Percentiles rank a stretch among this genome's conserved stretches.
Evolutionary conservation across 2,888 invertebrate genomes (phyloP).

Genomic region (Plebejus argus): DNA sequence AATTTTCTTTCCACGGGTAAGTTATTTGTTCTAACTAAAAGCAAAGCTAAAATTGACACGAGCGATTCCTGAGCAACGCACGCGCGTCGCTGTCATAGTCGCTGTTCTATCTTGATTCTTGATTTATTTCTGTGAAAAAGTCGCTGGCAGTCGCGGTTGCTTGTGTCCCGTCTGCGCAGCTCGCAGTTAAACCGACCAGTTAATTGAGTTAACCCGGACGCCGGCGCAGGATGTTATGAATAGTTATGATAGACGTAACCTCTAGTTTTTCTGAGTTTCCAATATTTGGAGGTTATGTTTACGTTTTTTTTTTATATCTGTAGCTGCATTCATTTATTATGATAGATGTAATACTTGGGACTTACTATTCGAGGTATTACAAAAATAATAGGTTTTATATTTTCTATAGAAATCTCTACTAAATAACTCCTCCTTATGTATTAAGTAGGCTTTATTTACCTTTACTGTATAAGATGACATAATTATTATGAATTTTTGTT

Average conservation of each 20-base stretch:
- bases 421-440: no score
- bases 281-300: slow-evolving; percentile 10
- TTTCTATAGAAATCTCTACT: no score
- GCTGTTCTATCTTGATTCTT: no score
- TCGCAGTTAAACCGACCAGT: neutral
- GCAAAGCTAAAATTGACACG: no score
- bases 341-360: neutral
- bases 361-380: neutral
- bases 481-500: no score
- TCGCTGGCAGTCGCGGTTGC: neutral
- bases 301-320: neutral
- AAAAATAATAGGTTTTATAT: neutral
- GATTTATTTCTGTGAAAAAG: no score
- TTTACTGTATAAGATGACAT: no score
- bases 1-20: no score
- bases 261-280: slow-evolving; percentile 1
- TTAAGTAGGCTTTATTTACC: no score
- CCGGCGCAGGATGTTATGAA: slow-evolving; percentile 11
- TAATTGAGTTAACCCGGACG: slow-evolving; percentile 9
- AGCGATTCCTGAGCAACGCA: no score
- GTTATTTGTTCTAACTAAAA: no score
- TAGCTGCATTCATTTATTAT: neutral
- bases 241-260: slow-evolving; percentile 10
- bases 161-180: neutral
- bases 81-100: no score